Evolutionary conservation across 2,113 vertebrate genomes (phyloP), one percentile per base, ranked within the genome.

Genomic region (Egretta garzetta): DNA sequence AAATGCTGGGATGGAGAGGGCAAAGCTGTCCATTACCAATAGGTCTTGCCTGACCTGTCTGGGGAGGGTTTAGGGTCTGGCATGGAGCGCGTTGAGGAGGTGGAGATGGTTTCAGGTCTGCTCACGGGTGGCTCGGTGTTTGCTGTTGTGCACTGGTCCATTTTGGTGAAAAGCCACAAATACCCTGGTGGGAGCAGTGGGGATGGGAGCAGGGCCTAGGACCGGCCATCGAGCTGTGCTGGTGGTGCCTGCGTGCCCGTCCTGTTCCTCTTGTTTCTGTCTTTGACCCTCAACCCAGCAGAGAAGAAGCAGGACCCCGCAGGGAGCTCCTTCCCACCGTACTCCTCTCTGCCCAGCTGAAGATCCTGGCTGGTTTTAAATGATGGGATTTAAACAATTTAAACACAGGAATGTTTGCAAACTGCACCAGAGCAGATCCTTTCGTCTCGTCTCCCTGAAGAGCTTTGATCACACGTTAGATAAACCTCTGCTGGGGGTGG

Each of bases 91-190:
- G 19, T 9, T 23, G 47, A 63, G 26, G 67, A 39, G 10, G 14
- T 33, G 23, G 43, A 68, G 64, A 11, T 20, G 73, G 49, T 35
- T 59, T 59, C 43, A 12, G 27, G 8, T 49, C 67, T n/a, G 33
- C 63, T 62, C 53, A 45, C 0, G 1, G 23, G 8, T 0, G 6
- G 35, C 20, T 74, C 0, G 1, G n/a, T 4, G 17, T 49, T 56
- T 6, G 23, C 37, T 77, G 37, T 24, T 2, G 20, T 13, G 21
- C 1, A 7, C 17, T 53, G 45, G 4, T 17, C 20, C 3, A 4
- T 11, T 59, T 35, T 6, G 5, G 1, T 49, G 43, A 21, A 55
- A 43, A 43, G 5, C 41, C 41, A 43, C 41, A 43, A 43, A 55
- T 26, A 14, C 7, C 30, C 52, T 27, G 9, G 22, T 14, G 30